Conservation (phyloP, 2,797 vertebrate species). For the Dermochelys coriacea region DNA sequence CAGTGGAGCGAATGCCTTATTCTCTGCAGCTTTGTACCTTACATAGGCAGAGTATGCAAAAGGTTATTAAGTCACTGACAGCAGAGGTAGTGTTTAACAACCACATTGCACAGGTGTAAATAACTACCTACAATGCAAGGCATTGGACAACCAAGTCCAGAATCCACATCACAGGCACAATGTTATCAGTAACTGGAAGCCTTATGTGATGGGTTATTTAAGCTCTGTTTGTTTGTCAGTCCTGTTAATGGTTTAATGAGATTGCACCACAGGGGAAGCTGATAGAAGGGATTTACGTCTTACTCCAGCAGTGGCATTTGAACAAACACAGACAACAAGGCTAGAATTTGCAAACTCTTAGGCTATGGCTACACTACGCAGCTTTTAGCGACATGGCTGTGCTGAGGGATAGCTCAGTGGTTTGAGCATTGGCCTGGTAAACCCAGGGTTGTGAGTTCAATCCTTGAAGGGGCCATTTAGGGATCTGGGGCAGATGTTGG, state of each 20-base stretch:
- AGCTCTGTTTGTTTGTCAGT: neutral
- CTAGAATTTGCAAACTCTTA: conserved; percentile 13
- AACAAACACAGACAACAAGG: neutral
- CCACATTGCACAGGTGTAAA: neutral
- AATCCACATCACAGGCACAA: neutral
- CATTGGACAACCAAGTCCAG: neutral
- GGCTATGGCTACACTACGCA: no score
- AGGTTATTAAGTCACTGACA: neutral
- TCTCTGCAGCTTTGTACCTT: neutral
- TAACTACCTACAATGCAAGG: accelerated
- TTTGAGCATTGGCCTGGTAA: no score
- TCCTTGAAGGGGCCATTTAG: no score
- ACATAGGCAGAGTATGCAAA: neutral
- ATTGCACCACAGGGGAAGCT: accelerated
- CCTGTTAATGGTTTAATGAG: neutral
- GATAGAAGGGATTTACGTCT: neutral
- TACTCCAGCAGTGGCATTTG: neutral
- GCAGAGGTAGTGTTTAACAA: neutral
- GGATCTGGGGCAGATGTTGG: no score
- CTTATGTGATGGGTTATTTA: neutral
- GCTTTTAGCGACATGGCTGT: no score
- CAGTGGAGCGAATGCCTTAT: neutral
- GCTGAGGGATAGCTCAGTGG: no score
- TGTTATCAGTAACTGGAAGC: neutral
- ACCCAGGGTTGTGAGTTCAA: no score